These are phyloP conservation scores for Antennarius maculatus DNA, from an alignment of 2,797 vertebrate species.

Conservation along the genomic window DNA sequence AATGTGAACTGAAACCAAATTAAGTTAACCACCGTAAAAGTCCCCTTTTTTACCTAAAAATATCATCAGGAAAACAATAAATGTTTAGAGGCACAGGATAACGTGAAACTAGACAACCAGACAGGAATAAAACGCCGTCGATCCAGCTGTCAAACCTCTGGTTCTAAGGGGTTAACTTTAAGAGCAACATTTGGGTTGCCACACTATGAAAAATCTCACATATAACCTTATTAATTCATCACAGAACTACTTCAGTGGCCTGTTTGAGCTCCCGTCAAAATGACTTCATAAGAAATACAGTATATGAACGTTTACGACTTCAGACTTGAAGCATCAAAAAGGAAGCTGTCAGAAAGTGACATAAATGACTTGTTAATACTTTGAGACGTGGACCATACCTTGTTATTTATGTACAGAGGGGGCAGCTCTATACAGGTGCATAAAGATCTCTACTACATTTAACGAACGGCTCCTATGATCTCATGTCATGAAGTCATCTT, in stretches of 20 bases:
- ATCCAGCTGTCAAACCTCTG: too few species aligned
- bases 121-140: slow-evolving; percentile 7
- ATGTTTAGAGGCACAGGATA: not conserved
- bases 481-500: not conserved
- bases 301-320: not conserved
- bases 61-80: slow-evolving; percentile 4
- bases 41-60: slow-evolving; percentile 9
- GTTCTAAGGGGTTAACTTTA: not conserved
- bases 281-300: not conserved
- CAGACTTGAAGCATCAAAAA: not conserved
- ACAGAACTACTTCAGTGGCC: not conserved
- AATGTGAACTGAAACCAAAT: slow-evolving; percentile 36
- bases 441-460: too few species aligned
- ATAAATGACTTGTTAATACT: too few species aligned
- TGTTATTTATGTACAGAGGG: too few species aligned
- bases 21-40: slow-evolving; percentile 1
- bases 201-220: not conserved
- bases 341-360: too few species aligned
- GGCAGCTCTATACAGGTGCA: not conserved
- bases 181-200: not conserved
- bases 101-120: not conserved
- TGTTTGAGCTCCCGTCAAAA: not conserved
- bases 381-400: too few species aligned
- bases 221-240: not conserved
- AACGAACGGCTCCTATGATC: not conserved